Evolutionary conservation across 2,113 vertebrate species (phyloP), one percentile per base, ranked within the genome.

Genomic region (Grus americana): DNA sequence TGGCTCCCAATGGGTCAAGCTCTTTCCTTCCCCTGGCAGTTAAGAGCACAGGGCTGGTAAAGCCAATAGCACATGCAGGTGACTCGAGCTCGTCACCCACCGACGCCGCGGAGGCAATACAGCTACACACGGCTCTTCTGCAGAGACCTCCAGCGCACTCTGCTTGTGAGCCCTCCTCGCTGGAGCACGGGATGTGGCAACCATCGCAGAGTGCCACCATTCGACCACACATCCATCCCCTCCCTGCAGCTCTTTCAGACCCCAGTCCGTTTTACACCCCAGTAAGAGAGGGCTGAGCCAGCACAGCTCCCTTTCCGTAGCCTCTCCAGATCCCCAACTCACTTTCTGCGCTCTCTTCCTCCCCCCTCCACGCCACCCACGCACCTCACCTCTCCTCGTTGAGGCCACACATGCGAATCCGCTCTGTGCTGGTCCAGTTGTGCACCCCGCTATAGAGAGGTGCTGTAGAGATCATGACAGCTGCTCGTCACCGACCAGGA

Each of bases 381-480:
- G 81, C 95, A 96, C 96, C 98, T 98, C 97, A 98, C 98, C 98
- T 98, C 97, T 98, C 98, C 95, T 98, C 98, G 97, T 98, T 98
- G 98, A 98, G 98, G 96, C 98, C 98, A 92, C 98, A 98, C 98
- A 98, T 98, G 97, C 97, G 98, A 97, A 98, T 98, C 75, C 98
- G 97, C 93, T 98, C 98, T 90, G 97, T 95, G 91, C 97, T 97
- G 93, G 98, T 98, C 97, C 98, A 98, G 97, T 98, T 98, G 95
- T 98, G 98, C 95, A 98, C 98, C 88, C 97, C 93, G 18, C 97
- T 98, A 86, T 97, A 98, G 34, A 98, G 98, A 86, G 98, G 98
- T 96, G 98, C 98, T 16, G 98, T 98, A 95, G 98, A 98, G 98
- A 98, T 98, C 98, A 98, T 98, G 98, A 97, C 98, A 98, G 98